A percentile compares a stretch with the other conserved stretches of the same genome.
phyloP scores from a whole-genome alignment of 2,113 vertebrate species.

The Phocoena phocoena region DNA sequence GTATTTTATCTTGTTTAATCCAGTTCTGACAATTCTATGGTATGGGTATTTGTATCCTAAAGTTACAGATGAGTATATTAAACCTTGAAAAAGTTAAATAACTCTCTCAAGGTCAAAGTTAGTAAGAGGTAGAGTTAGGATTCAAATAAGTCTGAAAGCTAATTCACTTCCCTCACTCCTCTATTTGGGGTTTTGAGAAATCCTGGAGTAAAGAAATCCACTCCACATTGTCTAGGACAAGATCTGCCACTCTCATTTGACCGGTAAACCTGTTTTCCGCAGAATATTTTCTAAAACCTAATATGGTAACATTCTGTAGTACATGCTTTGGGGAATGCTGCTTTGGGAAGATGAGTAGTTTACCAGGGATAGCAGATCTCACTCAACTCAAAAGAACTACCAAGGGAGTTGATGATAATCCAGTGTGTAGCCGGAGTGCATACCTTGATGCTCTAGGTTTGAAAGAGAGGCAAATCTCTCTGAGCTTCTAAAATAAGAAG shows the following conservation, averaged over 20 bases:
- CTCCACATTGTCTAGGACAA: neutral
- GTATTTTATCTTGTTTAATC: slow-evolving; percentile 2
- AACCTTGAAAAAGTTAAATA: slow-evolving; percentile 29
- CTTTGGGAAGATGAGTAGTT: neutral
- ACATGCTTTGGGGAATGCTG: neutral
- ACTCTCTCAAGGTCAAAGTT: slow-evolving; percentile 25
- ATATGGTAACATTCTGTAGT: neutral
- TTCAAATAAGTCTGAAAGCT: neutral
- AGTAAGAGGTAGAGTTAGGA: neutral
- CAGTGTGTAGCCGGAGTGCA: neutral
- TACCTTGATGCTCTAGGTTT: neutral
- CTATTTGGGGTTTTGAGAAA: neutral
- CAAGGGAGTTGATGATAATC: neutral
- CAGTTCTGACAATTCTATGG: neutral
- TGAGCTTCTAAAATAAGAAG: neutral
- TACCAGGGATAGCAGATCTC: neutral
- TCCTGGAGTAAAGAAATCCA: neutral
- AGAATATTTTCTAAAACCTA: neutral
- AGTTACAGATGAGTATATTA: neutral
- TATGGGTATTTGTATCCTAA: neutral
- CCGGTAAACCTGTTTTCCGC: neutral
- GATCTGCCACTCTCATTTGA: neutral
- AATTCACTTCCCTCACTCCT: neutral
- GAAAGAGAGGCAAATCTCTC: neutral
- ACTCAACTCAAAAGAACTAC: neutral